Evolutionary conservation across 2,797 vertebrate species (phyloP).

Genomic region (Graptemys geographica): DNA sequence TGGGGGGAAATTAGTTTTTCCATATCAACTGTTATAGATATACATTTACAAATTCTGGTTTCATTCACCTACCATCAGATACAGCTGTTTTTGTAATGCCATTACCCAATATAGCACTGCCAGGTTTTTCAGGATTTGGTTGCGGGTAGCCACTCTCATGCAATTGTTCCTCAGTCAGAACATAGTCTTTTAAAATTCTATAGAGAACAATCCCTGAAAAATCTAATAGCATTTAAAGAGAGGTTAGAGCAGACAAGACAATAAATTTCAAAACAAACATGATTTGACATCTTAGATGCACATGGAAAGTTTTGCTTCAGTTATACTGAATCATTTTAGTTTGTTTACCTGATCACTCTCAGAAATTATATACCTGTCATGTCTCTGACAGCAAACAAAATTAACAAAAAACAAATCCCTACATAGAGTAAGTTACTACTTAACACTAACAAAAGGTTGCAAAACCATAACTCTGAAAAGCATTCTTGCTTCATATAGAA

Average conservation of each 20-base stretch:
- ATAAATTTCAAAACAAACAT: neutral
- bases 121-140: slow-evolving; percentile 81
- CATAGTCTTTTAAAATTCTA: slow-evolving; percentile 82
- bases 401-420: neutral
- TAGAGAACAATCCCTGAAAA: slow-evolving; percentile 80
- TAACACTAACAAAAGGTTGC: neutral
- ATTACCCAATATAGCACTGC: slow-evolving; percentile 78
- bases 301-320: neutral
- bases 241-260: neutral
- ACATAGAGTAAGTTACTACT: neutral
- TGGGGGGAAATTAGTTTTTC: no score
- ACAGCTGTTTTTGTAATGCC: slow-evolving; percentile 73
- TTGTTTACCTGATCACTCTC: neutral
- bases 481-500: neutral
- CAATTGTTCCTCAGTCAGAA: slow-evolving; percentile 83
- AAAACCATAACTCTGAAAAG: neutral
- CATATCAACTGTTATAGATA: neutral
- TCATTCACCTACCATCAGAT: slow-evolving; percentile 78
- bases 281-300: neutral
- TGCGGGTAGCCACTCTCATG: slow-evolving; percentile 84
- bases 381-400: neutral
- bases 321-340: neutral
- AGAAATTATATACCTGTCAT: neutral
- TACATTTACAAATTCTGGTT: neutral
- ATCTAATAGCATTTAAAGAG: slow-evolving; percentile 15